Base-by-base conservation (phyloP, 2,797 vertebrate genomes). In the Sphenopsis melanotis region DNA sequence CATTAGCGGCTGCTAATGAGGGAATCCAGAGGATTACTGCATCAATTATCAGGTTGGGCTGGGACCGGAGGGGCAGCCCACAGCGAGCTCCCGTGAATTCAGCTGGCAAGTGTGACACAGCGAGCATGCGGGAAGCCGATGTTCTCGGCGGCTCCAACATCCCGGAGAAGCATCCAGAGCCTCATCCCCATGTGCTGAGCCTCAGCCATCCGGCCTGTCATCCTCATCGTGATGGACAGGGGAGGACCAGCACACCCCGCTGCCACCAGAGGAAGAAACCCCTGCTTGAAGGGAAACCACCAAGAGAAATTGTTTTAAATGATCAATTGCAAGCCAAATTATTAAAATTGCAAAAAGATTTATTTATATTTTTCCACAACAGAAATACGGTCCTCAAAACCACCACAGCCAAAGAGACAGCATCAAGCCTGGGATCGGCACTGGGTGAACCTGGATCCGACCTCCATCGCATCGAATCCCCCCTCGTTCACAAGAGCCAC, bases 1-100 rank as follows among this genome's bases (percentile, higher is more conserved):
- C 97, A 97, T 98, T 98, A 98, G 94, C 29, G 8, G 74, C 94
- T 96, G 93, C 95, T 98, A 98, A 98, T 97, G 96, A 97, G 96
- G 87, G 95, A 97, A 98, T 97, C 96, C 90, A 94, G 96, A 96
- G 96, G 96, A 97, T 97, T 98, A 96, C 85, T 91, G 91, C 96
- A 91, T 95, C 94, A 97, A 83, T 98, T 97, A 98, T 84, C 91
- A 96, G 89, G 95, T 90, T 96, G 86, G 94, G 94, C 83, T 97
- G 96, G 94, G 65, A 93, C 94, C 10, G 7, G 64, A 88, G 92
- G 85, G 69, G 89, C 82, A 95, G 96, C 96, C 96, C 96, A 87
- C 81, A 91, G 71, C n/a, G 42, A 81, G 88, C 82, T 93, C 74
- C 94, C 71, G 52, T 91, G 93, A 95, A 94, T 96, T 94, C 92